A percentile compares a stretch with the other conserved stretches of the same genome.
Conservation (phyloP, 2,113 vertebrate species). For the Sialia sialis region DNA sequence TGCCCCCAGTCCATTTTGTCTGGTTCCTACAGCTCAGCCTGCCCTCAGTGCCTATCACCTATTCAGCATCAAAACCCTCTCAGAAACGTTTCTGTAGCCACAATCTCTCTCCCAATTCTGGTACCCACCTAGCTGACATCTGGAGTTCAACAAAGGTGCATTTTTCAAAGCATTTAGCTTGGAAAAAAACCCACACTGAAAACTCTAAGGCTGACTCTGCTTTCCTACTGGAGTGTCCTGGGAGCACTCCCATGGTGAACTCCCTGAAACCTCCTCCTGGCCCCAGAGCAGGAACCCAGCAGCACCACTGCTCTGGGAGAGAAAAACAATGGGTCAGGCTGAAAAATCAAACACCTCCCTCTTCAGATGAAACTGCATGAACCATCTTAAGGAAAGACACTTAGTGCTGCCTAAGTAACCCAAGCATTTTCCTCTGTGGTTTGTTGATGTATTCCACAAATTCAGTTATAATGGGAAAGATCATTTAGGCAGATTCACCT, state of each 20-base stretch:
- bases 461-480: background rate
- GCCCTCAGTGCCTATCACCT: background rate
- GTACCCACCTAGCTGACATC: background rate
- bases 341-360: background rate
- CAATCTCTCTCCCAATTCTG: background rate
- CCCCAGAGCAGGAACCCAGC: background rate
- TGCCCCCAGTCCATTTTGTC: background rate
- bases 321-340: background rate
- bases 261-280: background rate
- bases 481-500: background rate
- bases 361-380: background rate
- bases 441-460: background rate
- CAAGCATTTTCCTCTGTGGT: background rate
- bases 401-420: background rate
- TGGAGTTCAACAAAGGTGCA: background rate
- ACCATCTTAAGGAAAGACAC: background rate
- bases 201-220: background rate
- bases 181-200: background rate
- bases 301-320: background rate
- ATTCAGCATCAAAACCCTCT: constrained; percentile 25
- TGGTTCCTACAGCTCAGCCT: constrained; percentile 5
- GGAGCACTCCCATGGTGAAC: background rate
- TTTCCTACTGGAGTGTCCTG: background rate
- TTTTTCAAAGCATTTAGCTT: constrained; percentile 14
- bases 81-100: background rate